These are phyloP conservation scores for Ametastegia equiseti DNA, from an alignment of 2,888 invertebrate species.

Conservation along the genomic window DNA sequence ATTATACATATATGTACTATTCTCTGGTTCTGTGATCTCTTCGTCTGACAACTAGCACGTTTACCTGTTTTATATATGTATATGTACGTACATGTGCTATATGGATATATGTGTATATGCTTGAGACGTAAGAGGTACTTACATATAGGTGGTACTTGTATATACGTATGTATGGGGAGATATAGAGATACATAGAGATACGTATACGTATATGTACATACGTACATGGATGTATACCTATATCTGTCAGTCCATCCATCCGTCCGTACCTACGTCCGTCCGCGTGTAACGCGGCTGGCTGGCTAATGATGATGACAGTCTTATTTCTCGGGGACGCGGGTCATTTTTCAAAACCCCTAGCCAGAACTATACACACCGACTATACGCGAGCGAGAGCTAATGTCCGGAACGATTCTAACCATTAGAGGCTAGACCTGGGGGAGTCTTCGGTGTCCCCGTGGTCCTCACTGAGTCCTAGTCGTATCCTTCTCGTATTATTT, in stretches of 20 bases:
- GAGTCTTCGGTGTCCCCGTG: slow-evolving; percentile 38
- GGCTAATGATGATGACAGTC: slow-evolving; percentile 76
- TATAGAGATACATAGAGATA: not conserved
- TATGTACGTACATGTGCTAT: not conserved
- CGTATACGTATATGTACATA: not conserved
- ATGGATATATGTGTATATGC: not conserved
- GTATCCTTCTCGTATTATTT: no score
- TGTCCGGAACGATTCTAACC: slow-evolving; percentile 74
- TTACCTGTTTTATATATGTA: not conserved
- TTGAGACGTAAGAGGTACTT: not conserved
- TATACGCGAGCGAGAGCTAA: slow-evolving; percentile 71
- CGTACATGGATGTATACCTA: not conserved
- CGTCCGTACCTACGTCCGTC: slow-evolving; percentile 31
- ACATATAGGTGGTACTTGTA: not conserved
- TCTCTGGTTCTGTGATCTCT: not conserved
- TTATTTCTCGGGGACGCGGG: slow-evolving; percentile 72
- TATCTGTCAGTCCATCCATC: not conserved
- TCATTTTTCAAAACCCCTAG: slow-evolving; percentile 73
- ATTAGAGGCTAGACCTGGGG: slow-evolving; percentile 62
- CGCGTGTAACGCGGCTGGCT: slow-evolving; percentile 69
- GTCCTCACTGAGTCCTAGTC: not conserved
- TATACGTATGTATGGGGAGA: not conserved
- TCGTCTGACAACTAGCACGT: not conserved
- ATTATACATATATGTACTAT: no score
- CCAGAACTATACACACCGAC: slow-evolving; percentile 50